Base-by-base conservation (phyloP, 2,113 vertebrate genomes). In the Corydoras maculifer region DNA sequence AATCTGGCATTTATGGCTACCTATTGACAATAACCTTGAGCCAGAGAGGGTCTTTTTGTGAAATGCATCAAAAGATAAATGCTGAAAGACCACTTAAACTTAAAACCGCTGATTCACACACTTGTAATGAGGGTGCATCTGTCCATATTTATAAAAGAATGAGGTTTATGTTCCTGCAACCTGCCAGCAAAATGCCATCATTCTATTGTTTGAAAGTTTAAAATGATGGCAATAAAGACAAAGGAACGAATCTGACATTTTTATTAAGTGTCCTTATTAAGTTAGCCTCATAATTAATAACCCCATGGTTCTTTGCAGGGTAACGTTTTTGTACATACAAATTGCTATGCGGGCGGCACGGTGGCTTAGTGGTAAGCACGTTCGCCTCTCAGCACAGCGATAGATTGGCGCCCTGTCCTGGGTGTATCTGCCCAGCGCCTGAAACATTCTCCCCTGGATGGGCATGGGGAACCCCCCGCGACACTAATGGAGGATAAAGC, bases 1-100 rank as follows among this genome's bases (percentile, higher is more conserved):
- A 68, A 58, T 68, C 66, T 49, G 32, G 25, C 4, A 18, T 7
- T 69, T 59, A 69, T 69, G 35, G 66, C 55, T 30, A 6, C 15
- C 57, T 49, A 14, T 29, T 69, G 67, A 69, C 67, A 59, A 54
- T 59, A 69, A 69, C 67, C 67, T 69, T 69, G 67, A 69, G 65
- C 54, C 58, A 43, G 55, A 69, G 67, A 43, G 57, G 58, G n/a
- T 15, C 2, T 55, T 68, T 68, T 58, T 35, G 65, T 43, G 32
- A 59, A 69, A 69, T 59, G 55, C 55, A 59, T 59, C 66, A 69
- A 49, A 69, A 18, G 35, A 69, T 48, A 25, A 11, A 69, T 55
- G 58, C 67, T 59, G 49, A 58, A 69, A 69, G 6, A 2, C 53
- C 65, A 68, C 65, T 68, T 58, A 11, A 68, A 68, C 25, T 48